A percentile compares a stretch with the other conserved stretches of the same genome.
Conservation (phyloP, 2,113 vertebrate species). For the Centropus unirufus region DNA sequence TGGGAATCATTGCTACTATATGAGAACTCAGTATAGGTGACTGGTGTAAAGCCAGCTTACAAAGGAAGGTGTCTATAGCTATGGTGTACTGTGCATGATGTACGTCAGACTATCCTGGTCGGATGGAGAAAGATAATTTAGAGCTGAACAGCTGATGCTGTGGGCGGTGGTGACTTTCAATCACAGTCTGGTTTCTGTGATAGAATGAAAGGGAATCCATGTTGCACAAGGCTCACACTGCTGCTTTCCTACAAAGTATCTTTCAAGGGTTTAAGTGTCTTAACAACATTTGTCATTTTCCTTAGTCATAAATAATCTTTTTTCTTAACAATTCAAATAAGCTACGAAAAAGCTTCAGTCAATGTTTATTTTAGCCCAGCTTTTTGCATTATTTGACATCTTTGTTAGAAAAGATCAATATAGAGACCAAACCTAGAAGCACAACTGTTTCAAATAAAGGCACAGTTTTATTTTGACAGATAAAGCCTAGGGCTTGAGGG, state of each 20-base stretch:
- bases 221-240: not conserved
- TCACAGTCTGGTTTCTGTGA: not conserved
- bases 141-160: not conserved
- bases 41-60: not conserved
- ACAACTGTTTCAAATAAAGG: not conserved
- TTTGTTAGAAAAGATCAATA: not conserved
- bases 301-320: not conserved
- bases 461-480: not conserved
- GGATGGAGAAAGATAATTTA: rapidly evolving
- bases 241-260: not conserved
- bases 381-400: not conserved
- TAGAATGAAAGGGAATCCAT: not conserved
- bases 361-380: not conserved
- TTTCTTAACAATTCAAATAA: not conserved
- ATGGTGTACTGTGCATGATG: too few relatives aligned
- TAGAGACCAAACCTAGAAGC: not conserved
- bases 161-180: not conserved
- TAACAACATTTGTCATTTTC: not conserved
- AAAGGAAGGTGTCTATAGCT: not conserved
- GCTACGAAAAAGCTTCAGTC: not conserved
- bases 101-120: not conserved
- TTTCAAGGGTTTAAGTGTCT: not conserved
- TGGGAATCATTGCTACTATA: not conserved
- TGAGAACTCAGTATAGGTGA: not conserved
- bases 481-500: not conserved